phyloP scores from a whole-genome alignment of 2,113 vertebrate genomes.

The Nibea albiflora region DNA sequence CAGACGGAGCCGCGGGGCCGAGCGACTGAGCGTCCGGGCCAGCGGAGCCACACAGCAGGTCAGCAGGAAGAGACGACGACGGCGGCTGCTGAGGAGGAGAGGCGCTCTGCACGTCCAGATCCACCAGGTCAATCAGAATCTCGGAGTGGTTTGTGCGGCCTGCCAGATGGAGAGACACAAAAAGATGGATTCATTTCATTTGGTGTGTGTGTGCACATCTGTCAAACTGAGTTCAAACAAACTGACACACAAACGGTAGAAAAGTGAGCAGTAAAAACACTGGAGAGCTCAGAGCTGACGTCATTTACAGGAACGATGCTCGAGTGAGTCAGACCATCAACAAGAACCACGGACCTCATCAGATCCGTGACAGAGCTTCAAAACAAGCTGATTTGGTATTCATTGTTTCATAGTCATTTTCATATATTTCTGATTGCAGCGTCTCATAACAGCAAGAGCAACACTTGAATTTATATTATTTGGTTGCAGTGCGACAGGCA shows the following conservation, averaged over 20 bases:
- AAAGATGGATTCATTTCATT: background rate
- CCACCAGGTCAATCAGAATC: conserved; percentile 91
- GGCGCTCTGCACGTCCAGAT: conserved; percentile 74
- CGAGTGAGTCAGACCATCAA: background rate
- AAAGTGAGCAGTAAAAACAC: too few species aligned
- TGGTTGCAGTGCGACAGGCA: too few species aligned
- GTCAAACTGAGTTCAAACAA: background rate
- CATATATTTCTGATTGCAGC: background rate
- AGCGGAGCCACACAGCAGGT: conserved; percentile 62
- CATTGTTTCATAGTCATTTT: background rate
- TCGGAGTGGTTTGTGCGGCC: conserved; percentile 75
- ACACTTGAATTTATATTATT: too few species aligned
- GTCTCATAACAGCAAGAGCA: background rate
- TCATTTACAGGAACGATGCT: background rate
- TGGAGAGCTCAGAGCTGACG: background rate
- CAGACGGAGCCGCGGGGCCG: background rate
- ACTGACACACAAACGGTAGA: background rate
- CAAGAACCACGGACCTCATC: background rate
- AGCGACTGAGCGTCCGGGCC: background rate
- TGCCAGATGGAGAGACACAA: conserved; percentile 58
- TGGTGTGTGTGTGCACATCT: background rate
- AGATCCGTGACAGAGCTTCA: background rate
- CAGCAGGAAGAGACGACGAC: conserved; percentile 51
- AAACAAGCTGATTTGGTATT: background rate
- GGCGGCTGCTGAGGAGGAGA: conserved; percentile 44